Evolutionary conservation across 2,888 invertebrate species (phyloP), one percentile per base, ranked within the genome.

Genomic region (Hoplodrina ambigua): DNA sequence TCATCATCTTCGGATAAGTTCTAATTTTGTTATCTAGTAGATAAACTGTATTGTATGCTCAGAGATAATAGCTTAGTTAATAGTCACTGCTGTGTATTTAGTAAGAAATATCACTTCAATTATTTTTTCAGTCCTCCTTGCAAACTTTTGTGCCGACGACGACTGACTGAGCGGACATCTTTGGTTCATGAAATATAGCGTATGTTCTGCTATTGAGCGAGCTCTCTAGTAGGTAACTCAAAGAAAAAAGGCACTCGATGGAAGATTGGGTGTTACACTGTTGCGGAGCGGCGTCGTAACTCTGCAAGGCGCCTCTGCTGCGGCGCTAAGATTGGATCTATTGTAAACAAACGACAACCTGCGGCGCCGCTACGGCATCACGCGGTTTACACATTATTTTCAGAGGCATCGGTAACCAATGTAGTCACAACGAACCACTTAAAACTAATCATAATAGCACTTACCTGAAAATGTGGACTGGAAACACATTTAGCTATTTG

Each of bases 401-500:
- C n/a, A 50, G 8, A n/a, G 7, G 19, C 50, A 19, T 4, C n/a
- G 50, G 8, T 50, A 50, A 50, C 10, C 50, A 10, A 19, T 15
- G 50, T 8, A n/a, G 19, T n/a, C 10, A 50, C 50, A n/a, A 19
- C 11, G 50, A 50, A 4, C 0, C 19, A 30, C 19, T 33, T 7
- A 7, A 13, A 65, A 50, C 10, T 50, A 10, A 20, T 41, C n/a
- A 13, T 8, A 25, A 37, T 57, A 57, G 8, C 33, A 78, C 59
- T 86, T 96, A 99, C 99, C 97, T 99, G 99, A 97, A 99, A 99
- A 96, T 99, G 99, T 91, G 99, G 99, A 97, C 99, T 99, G 93
- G 99, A 99, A 77, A 99, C 99, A 96, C 99, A 99, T 97, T 98
- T 98, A 89, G 99, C 98, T 94, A 99, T 98, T 97, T 99, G 99